Conservation (phyloP, 2,113 vertebrate genomes). For the Neofelis nebulosa region DNA sequence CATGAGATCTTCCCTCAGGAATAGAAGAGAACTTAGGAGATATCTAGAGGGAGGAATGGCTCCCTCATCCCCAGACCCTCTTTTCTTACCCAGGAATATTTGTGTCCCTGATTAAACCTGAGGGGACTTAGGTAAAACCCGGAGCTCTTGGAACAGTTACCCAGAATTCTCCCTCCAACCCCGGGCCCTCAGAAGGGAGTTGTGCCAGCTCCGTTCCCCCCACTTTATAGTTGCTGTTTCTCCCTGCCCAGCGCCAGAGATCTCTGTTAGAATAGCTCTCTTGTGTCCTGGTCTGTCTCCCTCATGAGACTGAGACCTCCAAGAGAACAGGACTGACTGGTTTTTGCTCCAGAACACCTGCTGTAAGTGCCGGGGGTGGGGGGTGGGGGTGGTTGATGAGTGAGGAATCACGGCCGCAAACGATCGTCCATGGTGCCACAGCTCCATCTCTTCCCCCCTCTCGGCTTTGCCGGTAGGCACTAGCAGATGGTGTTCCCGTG, state of each 20-base stretch:
- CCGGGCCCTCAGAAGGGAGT: background rate
- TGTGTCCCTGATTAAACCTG: background rate
- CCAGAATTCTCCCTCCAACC: background rate
- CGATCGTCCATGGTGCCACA: fast-evolving
- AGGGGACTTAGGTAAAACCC: background rate
- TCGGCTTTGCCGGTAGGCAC: fast-evolving
- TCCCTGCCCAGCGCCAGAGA: background rate
- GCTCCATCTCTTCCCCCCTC: background rate
- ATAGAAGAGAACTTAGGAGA: background rate
- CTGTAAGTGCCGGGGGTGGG: fast-evolving
- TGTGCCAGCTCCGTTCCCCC: background rate
- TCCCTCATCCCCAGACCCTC: background rate
- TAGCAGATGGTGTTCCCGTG: background rate
- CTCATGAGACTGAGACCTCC: background rate
- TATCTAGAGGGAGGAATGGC: background rate
- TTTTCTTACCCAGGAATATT: background rate
- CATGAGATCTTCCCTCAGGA: background rate
- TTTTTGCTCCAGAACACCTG: background rate
- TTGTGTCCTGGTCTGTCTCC: background rate
- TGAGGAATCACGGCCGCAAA: background rate
- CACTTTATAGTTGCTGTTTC: background rate
- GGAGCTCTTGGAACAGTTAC: background rate
- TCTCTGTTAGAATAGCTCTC: background rate
- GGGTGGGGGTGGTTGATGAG: background rate
- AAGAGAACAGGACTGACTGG: background rate